Conservation (phyloP, 2,888 invertebrate genomes). For the Tachina grossa region DNA sequence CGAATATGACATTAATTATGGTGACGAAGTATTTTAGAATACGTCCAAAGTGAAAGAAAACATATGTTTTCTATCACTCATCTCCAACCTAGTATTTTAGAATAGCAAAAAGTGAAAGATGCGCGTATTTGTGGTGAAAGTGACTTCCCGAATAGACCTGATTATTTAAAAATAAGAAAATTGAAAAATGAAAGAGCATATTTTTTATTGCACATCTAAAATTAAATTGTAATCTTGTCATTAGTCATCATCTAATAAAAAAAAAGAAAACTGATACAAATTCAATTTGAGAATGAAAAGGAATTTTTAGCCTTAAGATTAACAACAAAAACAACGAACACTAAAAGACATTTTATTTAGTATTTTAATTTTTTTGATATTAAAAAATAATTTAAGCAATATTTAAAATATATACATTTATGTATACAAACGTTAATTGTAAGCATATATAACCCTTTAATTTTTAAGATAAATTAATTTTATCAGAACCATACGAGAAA, state of each 20-base stretch:
- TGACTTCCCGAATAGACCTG: no score
- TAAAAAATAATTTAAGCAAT: conserved; percentile 56
- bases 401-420: conserved; percentile 17
- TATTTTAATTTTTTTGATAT: conserved; percentile 38
- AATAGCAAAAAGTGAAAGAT: no score
- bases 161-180: conserved; percentile 11
- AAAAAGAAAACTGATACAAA: background rate
- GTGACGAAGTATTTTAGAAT: no score
- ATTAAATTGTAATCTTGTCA: conserved; percentile 28
- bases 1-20: no score
- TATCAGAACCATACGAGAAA: background rate
- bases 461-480: conserved; percentile 39
- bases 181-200: conserved; percentile 7
- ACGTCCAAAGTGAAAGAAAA: no score
- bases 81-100: no score
- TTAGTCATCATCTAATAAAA: conserved; percentile 12
- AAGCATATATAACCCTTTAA: conserved; percentile 14
- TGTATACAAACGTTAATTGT: conserved; percentile 12
- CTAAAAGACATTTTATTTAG: conserved; percentile 32
- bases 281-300: background rate
- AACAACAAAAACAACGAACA: conserved; percentile 12
- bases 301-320: conserved; percentile 27
- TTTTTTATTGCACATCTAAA: conserved; percentile 44
- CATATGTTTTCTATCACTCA: no score
- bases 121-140: no score